These are phyloP conservation scores for Busseola fusca DNA, from an alignment of 2,888 invertebrate species.

Conservation along the genomic window DNA sequence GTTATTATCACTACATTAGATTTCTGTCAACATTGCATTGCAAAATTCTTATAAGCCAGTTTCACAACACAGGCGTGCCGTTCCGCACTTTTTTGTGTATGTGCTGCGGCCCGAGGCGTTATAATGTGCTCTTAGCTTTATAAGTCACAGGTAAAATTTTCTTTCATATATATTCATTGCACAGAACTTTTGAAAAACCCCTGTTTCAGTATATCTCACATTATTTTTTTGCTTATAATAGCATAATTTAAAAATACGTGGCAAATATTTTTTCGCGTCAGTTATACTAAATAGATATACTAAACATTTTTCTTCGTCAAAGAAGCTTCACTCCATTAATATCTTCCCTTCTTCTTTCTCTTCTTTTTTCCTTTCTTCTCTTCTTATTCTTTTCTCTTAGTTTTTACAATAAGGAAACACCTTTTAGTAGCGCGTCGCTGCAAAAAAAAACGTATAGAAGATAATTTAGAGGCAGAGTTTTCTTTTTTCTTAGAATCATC, in stretches of 20 bases:
- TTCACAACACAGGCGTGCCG: background rate
- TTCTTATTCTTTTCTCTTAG: no score
- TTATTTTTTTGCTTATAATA: no score
- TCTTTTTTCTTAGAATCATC: conserved; percentile 45
- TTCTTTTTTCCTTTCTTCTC: no score
- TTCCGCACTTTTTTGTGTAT: background rate
- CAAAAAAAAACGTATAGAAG: conserved; percentile 45
- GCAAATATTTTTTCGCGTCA: conserved; percentile 19
- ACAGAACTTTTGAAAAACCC: background rate
- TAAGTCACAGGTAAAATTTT: background rate
- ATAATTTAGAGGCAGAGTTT: conserved; percentile 37
- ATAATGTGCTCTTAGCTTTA: background rate
- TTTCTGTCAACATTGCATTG: no score
- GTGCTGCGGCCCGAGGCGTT: background rate
- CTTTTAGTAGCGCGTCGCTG: conserved; percentile 27
- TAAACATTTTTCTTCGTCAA: conserved; percentile 20
- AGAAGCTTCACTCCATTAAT: conserved; percentile 15
- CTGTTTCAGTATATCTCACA: no score
- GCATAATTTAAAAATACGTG: no score
- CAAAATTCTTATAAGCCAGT: background rate
- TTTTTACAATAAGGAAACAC: conserved; percentile 24
- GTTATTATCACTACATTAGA: background rate
- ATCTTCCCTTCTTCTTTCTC: no score
- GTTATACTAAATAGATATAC: background rate
- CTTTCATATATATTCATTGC: background rate